A percentile compares a stretch with the other conserved stretches of the same genome.
Evolutionary conservation across 2,797 vertebrate genomes (phyloP).

Genomic region (Micromesistius poutassou): DNA sequence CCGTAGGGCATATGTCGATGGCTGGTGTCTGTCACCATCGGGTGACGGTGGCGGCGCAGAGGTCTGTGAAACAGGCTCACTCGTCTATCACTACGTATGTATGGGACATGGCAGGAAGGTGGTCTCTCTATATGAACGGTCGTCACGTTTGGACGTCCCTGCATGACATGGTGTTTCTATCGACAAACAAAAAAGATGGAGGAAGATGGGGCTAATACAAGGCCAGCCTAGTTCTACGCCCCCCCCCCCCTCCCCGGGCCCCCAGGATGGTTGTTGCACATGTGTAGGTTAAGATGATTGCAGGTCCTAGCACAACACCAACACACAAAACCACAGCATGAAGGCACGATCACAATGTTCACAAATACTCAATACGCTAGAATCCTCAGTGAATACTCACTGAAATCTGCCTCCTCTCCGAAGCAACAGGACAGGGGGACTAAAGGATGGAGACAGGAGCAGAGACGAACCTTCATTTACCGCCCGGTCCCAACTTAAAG

Average conservation of each 20-base stretch:
- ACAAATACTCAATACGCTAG: slow-evolving; percentile 30
- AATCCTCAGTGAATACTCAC: slow-evolving; percentile 79
- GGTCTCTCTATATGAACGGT: background rate
- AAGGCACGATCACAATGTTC: slow-evolving; percentile 55
- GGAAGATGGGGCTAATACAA: background rate
- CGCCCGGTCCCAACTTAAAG: background rate
- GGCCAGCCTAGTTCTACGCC: background rate
- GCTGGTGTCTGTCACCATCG: background rate
- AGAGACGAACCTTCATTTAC: slow-evolving; percentile 67
- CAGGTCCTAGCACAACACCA: slow-evolving; percentile 36
- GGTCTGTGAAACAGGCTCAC: background rate
- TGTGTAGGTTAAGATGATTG: slow-evolving; percentile 17
- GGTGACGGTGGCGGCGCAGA: background rate
- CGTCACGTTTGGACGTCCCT: no score
- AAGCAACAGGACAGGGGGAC: slow-evolving; percentile 84
- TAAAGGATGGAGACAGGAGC: slow-evolving; percentile 74
- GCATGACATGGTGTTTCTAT: no score
- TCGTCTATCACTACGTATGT: background rate
- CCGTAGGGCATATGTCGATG: background rate
- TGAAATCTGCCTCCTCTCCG: slow-evolving; percentile 82
- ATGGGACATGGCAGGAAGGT: background rate
- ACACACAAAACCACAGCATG: slow-evolving; percentile 44
- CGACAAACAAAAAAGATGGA: background rate
- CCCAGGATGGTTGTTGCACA: background rate
- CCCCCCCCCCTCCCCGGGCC: no score